Conservation (phyloP, 2,888 invertebrate genomes). For the Dynastes maya region DNA sequence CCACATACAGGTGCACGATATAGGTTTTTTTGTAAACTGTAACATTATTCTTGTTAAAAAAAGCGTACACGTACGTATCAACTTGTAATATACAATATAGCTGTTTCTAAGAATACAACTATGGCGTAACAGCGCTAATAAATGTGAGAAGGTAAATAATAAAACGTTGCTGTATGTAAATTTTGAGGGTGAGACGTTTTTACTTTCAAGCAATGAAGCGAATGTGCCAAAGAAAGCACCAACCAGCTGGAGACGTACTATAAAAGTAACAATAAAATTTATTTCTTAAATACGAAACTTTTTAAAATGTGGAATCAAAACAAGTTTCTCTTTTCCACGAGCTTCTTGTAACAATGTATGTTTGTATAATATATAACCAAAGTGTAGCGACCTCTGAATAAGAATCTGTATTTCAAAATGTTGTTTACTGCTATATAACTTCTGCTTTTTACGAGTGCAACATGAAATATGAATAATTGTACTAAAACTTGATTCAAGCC, state of each 20-base stretch:
- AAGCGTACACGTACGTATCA: not conserved
- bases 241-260: slow-evolving; percentile 9
- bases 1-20: slow-evolving; percentile 41
- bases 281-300: slow-evolving; percentile 28
- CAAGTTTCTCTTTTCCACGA: slow-evolving; percentile 7
- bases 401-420: not conserved
- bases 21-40: slow-evolving; percentile 18
- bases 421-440: too few species aligned
- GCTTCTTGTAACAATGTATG: not conserved
- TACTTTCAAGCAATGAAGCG: slow-evolving; percentile 21
- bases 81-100: not conserved
- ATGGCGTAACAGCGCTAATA: slow-evolving; percentile 20
- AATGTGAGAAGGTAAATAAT: slow-evolving; percentile 40
- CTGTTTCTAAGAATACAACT: slow-evolving; percentile 18
- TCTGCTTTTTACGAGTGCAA: too few species aligned
- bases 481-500: too few species aligned
- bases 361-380: not conserved
- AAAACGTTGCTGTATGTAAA: slow-evolving; percentile 26
- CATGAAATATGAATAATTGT: too few species aligned
- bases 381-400: not conserved
- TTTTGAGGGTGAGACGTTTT: slow-evolving; percentile 28
- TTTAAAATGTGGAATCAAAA: slow-evolving; percentile 22
- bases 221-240: not conserved
- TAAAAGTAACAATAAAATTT: slow-evolving; percentile 15
- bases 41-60: not conserved